A percentile compares a stretch with the other conserved stretches of the same genome.
phyloP scores from a whole-genome alignment of 1,140 invertebrate genomes.

The Drosophila punjabiensis region DNA sequence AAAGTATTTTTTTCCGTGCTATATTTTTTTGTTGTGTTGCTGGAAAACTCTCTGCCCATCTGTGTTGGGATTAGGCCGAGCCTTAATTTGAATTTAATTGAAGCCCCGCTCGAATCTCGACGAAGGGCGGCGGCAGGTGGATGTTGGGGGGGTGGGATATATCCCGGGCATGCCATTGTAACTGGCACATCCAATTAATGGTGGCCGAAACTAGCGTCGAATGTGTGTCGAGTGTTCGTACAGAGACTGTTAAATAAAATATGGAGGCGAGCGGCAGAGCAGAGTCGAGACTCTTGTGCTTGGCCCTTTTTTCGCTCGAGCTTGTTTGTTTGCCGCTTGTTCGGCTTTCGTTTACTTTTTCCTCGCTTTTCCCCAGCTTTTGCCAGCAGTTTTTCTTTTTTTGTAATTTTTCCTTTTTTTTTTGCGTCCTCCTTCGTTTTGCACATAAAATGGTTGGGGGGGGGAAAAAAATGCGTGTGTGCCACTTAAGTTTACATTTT shows the following conservation, averaged over 20 bases:
- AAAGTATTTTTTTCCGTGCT: background rate
- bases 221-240: conserved; percentile 77
- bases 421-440: conserved; percentile 10
- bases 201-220: conserved; percentile 75
- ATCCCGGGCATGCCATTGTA: conserved; percentile 48
- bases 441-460: conserved; percentile 47
- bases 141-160: background rate
- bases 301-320: conserved; percentile 59
- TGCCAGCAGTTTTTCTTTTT: background rate
- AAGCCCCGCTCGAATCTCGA: conserved; percentile 47
- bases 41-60: conserved; percentile 69
- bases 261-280: conserved; percentile 51
- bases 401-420: background rate
- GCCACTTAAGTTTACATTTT: conserved; percentile 83
- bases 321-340: conserved; percentile 67
- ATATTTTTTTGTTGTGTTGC: background rate
- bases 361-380: conserved; percentile 39
- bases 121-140: background rate
- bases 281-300: conserved; percentile 54
- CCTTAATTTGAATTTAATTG: conserved; percentile 82
- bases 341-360: conserved; percentile 57
- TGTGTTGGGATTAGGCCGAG: conserved; percentile 68
- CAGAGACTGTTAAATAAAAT: conserved; percentile 80
- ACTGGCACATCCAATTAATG: conserved; percentile 83
- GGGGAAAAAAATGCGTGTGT: conserved; percentile 56